Conservation (phyloP, 1,140 invertebrate genomes). For the Danaus plexippus region DNA sequence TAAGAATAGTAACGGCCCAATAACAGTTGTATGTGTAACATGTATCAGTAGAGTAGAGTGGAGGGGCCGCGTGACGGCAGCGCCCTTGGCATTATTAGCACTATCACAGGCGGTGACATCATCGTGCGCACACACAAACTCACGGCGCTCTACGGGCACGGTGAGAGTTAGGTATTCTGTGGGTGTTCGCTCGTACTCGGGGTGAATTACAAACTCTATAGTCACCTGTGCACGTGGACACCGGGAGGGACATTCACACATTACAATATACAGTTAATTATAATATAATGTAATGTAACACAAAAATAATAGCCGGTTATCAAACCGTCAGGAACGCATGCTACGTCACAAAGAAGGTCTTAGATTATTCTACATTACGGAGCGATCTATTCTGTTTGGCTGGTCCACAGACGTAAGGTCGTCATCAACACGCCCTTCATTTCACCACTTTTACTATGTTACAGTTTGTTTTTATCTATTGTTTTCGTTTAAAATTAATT, state of each 20-base stretch:
- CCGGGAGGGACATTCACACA: no score
- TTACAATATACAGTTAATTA: no score
- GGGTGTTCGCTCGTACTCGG: neutral
- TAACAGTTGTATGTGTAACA: conserved; percentile 1
- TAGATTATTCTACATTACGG: no score
- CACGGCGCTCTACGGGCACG: neutral
- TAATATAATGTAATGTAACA: no score
- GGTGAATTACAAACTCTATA: conserved; percentile 1
- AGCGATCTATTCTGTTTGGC: no score
- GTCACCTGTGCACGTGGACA: neutral
- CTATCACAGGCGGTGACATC: conserved; percentile 29
- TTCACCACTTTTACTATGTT: no score
- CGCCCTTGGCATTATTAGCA: conserved; percentile 48
- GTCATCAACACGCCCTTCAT: no score
- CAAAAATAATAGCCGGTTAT: no score
- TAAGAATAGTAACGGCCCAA: conserved; percentile 3
- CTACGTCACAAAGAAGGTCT: no score
- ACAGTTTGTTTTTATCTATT: neutral
- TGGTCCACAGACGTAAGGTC: no score
- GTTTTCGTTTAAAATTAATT: neutral
- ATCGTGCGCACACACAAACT: conserved; percentile 1
- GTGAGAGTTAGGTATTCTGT: neutral
- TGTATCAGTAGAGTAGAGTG: neutral
- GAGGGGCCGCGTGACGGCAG: conserved; percentile 22
- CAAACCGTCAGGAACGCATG: no score